These are phyloP conservation scores for Lepus americanus DNA, from an alignment of 2,113 vertebrate species.

Conservation along the genomic window DNA sequence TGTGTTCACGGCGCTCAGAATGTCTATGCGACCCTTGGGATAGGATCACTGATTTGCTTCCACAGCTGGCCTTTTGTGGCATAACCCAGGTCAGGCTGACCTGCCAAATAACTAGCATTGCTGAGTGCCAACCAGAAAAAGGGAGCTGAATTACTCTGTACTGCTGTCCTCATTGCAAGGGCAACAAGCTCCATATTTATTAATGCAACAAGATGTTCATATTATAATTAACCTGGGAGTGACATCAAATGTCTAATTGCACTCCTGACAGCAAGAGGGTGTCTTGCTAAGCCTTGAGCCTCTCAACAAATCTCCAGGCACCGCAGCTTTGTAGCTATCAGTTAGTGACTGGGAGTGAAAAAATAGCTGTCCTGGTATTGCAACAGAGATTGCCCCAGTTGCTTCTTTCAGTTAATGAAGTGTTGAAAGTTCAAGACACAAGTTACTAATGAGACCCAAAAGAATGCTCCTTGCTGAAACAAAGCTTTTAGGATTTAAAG, in stretches of 20 bases:
- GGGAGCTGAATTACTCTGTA: neutral
- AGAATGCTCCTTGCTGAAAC: neutral
- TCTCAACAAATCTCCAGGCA: neutral
- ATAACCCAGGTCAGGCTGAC: neutral
- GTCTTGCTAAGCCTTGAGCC: neutral
- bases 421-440: constrained; percentile 68
- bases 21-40: neutral
- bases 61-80: constrained; percentile 32
- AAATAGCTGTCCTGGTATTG: neutral
- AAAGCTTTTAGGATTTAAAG: constrained; percentile 29
- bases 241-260: constrained; percentile 20
- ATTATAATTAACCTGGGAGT: constrained; percentile 30
- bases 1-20: neutral
- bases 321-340: neutral
- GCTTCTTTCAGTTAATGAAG: constrained; percentile 72
- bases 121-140: neutral
- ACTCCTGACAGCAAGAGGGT: constrained; percentile 29
- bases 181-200: constrained; percentile 17
- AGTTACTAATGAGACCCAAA: neutral
- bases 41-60: neutral
- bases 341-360: constrained; percentile 30
- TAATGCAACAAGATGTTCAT: neutral
- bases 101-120: constrained; percentile 1
- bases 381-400: constrained; percentile 26
- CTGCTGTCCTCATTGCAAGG: neutral